A percentile compares a stretch with the other conserved stretches of the same genome.
These are phyloP conservation scores for Macrotus californicus DNA, from an alignment of 2,113 vertebrate genomes.

Conservation along the genomic window DNA sequence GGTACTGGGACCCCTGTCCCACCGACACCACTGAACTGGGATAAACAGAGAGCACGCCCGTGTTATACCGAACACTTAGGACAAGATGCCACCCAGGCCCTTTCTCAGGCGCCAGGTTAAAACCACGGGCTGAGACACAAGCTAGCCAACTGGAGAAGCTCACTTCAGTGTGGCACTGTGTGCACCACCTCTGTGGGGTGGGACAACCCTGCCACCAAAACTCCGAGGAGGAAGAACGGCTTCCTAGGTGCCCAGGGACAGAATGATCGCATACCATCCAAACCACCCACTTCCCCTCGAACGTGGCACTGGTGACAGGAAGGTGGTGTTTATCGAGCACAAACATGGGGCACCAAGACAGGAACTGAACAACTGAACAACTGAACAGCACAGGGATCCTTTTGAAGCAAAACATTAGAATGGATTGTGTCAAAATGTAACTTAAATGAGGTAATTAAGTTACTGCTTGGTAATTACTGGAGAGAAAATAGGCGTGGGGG, in stretches of 20 bases:
- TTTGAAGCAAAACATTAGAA: no score
- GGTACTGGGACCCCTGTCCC: accelerated
- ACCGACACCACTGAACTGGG: not conserved
- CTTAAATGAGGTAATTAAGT: not conserved
- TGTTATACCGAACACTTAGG: not conserved
- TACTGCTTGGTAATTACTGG: not conserved
- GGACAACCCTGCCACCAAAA: not conserved
- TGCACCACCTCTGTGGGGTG: not conserved
- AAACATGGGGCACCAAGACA: not conserved
- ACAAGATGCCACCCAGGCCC: not conserved
- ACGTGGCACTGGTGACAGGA: no score
- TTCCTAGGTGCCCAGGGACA: not conserved
- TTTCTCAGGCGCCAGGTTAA: no score
- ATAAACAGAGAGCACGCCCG: no score
- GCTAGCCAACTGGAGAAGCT: not conserved
- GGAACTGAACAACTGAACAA: no score
- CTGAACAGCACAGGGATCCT: not conserved
- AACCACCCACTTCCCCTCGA: accelerated
- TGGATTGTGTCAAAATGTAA: not conserved
- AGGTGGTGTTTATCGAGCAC: no score
- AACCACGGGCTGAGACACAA: no score
- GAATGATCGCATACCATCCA: not conserved
- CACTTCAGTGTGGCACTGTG: not conserved
- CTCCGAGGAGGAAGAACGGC: not conserved
- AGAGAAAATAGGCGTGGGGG: not conserved